phyloP scores from a whole-genome alignment of 2,888 invertebrate genomes.

The Drosophila austrosaltans region DNA sequence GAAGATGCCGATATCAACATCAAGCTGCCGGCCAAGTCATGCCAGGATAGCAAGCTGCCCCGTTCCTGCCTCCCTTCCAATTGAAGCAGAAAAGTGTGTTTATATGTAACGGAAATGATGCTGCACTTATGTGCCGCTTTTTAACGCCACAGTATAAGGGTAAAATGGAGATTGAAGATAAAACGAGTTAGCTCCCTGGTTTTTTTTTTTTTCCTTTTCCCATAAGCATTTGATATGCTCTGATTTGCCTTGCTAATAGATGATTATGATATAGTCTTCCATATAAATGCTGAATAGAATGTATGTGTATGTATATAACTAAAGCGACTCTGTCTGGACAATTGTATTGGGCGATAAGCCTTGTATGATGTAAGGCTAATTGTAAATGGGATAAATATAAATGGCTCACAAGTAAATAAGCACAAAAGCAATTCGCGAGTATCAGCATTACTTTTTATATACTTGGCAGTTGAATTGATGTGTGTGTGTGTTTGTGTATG shows the following conservation, averaged over 20 bases:
- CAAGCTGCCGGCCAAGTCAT: slow-evolving; percentile 57
- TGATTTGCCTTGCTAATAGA: slow-evolving; percentile 66
- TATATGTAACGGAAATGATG: slow-evolving; percentile 78
- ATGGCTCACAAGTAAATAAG: slow-evolving; percentile 55
- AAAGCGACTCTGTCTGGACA: slow-evolving; percentile 11
- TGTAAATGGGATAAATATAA: slow-evolving; percentile 61
- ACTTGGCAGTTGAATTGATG: slow-evolving; percentile 58
- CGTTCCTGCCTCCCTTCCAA: slow-evolving; percentile 54
- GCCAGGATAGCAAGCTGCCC: slow-evolving; percentile 24
- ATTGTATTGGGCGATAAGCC: slow-evolving; percentile 60
- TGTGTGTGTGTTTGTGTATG: slow-evolving; percentile 27
- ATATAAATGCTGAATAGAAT: neutral
- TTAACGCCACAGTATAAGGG: slow-evolving; percentile 17
- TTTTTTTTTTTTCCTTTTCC: neutral
- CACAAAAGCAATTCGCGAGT: slow-evolving; percentile 52
- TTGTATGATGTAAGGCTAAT: slow-evolving; percentile 63
- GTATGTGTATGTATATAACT: neutral
- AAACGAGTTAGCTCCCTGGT: slow-evolving; percentile 46
- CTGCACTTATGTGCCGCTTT: slow-evolving; percentile 69
- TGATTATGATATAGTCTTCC: slow-evolving; percentile 51
- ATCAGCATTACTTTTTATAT: slow-evolving; percentile 70
- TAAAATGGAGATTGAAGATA: slow-evolving; percentile 3
- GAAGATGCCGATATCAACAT: slow-evolving; percentile 59
- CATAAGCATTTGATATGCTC: slow-evolving; percentile 40
- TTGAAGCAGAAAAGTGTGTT: slow-evolving; percentile 76